phyloP scores from a whole-genome alignment of 2,888 invertebrate species.

The Eilema griseolum region DNA sequence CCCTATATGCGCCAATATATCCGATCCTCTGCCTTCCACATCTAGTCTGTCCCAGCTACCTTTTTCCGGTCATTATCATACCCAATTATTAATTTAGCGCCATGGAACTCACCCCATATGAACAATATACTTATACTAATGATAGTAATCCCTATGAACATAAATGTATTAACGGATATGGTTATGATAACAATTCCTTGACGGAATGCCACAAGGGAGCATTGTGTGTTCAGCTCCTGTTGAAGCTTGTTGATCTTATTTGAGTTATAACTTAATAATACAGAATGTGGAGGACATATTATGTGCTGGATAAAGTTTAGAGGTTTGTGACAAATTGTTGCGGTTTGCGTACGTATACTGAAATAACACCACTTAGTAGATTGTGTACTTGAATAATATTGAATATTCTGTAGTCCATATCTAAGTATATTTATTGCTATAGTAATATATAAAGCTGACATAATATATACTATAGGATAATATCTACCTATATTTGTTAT shows the following conservation, averaged over 20 bases:
- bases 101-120: not conserved
- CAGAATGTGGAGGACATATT: slow-evolving; percentile 12
- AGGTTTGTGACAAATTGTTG: not conserved
- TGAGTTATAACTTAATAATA: slow-evolving; percentile 42
- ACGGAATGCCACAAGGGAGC: slow-evolving; percentile 39
- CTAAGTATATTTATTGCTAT: no score
- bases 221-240: slow-evolving; percentile 21
- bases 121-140: not conserved
- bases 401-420: not conserved
- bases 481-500: no score
- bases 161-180: not conserved
- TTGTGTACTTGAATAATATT: not conserved
- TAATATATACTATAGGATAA: no score
- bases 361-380: slow-evolving; percentile 1
- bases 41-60: no score
- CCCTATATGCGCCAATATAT: no score
- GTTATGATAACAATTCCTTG: slow-evolving; percentile 35
- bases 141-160: not conserved
- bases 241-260: slow-evolving; percentile 32
- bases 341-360: not conserved
- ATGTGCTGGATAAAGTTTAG: not conserved
- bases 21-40: no score
- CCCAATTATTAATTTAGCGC: not conserved
- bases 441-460: no score
- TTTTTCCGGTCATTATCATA: no score